Conservation (phyloP, 1,140 invertebrate genomes). For the Panagrolaimus sp. region DNA sequence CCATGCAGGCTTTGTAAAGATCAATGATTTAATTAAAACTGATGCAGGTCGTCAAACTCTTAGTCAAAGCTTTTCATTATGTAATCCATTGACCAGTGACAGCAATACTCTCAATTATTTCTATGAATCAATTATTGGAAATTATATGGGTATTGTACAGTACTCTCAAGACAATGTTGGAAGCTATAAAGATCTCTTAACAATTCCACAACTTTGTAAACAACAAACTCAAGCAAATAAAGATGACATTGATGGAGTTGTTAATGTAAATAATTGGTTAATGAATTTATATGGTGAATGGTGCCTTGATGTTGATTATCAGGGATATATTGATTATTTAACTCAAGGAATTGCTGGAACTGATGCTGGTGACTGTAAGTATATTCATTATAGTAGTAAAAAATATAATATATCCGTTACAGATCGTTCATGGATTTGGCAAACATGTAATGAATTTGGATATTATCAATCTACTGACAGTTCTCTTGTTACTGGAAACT, state of each 20-base stretch:
- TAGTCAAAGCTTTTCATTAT: constrained; percentile 27
- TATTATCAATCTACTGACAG: constrained; percentile 79
- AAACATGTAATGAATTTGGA: constrained; percentile 88
- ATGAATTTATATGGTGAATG: not conserved
- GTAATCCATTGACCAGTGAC: constrained; percentile 26
- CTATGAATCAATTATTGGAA: constrained; percentile 23
- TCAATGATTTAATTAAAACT: not conserved
- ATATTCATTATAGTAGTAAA: not conserved
- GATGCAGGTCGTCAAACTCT: constrained; percentile 14
- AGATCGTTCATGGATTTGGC: constrained; percentile 70
- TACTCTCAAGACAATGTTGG: not conserved
- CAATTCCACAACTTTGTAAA: constrained; percentile 11
- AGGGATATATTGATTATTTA: not conserved
- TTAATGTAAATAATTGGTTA: not conserved
- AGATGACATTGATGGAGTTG: constrained; percentile 20
- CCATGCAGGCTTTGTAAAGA: not conserved
- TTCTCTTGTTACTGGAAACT: not conserved
- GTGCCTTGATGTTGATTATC: not conserved
- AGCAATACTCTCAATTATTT: constrained; percentile 24
- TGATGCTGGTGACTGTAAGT: not conserved
- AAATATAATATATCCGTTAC: not conserved
- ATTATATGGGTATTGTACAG: constrained; percentile 13
- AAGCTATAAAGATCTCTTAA: not conserved
- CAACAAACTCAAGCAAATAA: not conserved
- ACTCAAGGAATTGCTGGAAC: not conserved